phyloP scores from a whole-genome alignment of 1,140 invertebrate species.

The Amyelois transitella region DNA sequence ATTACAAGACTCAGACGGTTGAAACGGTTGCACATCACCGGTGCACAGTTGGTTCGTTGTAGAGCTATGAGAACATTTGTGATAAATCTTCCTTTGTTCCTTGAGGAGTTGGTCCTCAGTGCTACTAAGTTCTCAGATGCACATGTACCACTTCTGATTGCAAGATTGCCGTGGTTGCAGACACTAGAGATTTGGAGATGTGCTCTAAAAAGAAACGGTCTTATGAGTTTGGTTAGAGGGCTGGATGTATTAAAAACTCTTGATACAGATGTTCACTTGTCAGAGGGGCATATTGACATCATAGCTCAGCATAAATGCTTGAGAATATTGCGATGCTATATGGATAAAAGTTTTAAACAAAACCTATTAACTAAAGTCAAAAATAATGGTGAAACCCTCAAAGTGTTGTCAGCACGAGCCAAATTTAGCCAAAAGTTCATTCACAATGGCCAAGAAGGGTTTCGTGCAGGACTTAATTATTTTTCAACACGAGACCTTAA shows the following conservation, averaged over 20 bases:
- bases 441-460: conserved; percentile 7
- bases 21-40: conserved; percentile 17
- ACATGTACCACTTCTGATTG: conserved; percentile 12
- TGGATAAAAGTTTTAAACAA: not conserved
- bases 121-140: conserved; percentile 19
- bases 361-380: not conserved
- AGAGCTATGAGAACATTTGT: conserved; percentile 9
- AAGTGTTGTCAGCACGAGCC: not conserved
- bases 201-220: not conserved
- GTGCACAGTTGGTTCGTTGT: conserved; percentile 15
- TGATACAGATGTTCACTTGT: conserved; percentile 10
- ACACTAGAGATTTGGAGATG: conserved; percentile 24
- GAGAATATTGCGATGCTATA: conserved; percentile 1
- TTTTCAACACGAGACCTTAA: conserved; percentile 9
- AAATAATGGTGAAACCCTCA: not conserved
- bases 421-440: conserved; percentile 1
- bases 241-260: conserved; percentile 11
- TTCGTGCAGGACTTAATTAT: conserved; percentile 9
- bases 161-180: conserved; percentile 9
- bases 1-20: not conserved
- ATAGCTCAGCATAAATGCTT: conserved; percentile 1
- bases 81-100: conserved; percentile 6
- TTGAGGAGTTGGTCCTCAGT: conserved; percentile 27
- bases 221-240: conserved; percentile 4
- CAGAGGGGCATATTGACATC: not conserved